Percentiles rank a stretch among this genome's conserved stretches.
Conservation (phyloP, 1,140 invertebrate genomes). For the Drosophila athabasca region DNA sequence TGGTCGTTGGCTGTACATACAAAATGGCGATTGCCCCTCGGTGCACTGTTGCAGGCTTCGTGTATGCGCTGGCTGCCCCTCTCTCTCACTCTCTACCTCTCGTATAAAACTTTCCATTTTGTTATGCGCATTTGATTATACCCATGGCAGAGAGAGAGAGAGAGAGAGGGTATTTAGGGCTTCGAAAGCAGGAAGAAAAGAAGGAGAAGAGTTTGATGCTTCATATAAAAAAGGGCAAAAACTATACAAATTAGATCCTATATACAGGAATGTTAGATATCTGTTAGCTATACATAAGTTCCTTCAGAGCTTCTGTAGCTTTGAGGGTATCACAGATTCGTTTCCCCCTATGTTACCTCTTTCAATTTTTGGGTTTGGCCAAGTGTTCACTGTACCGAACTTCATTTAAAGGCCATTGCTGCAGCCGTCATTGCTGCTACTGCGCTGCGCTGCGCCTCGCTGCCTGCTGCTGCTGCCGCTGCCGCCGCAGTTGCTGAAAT, state of each 20-base stretch:
- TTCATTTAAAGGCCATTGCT: slow-evolving; percentile 57
- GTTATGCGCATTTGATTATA: slow-evolving; percentile 59
- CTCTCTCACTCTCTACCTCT: background rate
- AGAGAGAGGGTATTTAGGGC: no score
- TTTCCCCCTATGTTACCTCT: no score
- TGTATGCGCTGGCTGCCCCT: background rate
- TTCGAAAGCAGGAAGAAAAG: no score
- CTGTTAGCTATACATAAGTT: no score
- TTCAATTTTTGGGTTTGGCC: slow-evolving; percentile 10
- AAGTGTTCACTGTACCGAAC: slow-evolving; percentile 54
- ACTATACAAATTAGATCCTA: no score
- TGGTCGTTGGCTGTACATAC: slow-evolving; percentile 55
- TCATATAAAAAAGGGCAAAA: no score
- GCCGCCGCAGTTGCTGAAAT: slow-evolving; percentile 22
- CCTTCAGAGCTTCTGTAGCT: no score
- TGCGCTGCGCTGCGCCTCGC: slow-evolving; percentile 8
- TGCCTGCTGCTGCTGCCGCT: background rate
- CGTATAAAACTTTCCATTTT: slow-evolving; percentile 22
- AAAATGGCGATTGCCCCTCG: background rate
- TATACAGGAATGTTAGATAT: no score
- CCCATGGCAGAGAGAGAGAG: no score
- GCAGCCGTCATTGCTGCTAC: background rate
- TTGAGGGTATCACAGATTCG: no score
- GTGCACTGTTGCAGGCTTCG: slow-evolving; percentile 55
- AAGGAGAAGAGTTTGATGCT: no score